phyloP scores from a whole-genome alignment of 2,888 invertebrate genomes.

The Drosophila limbata region DNA sequence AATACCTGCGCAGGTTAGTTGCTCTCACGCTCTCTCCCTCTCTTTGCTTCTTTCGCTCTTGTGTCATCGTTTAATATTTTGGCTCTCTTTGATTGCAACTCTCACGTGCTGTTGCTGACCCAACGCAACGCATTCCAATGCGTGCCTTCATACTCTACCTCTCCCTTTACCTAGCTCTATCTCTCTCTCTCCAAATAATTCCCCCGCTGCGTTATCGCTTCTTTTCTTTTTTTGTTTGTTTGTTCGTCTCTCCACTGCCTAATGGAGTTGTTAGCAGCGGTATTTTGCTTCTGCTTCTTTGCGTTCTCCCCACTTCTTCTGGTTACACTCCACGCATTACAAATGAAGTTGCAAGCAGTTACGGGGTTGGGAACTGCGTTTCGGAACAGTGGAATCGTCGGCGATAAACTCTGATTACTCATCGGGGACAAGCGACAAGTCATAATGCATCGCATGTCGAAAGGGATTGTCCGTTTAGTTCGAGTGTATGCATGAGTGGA shows the following conservation, averaged over 20 bases:
- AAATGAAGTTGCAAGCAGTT: constrained; percentile 42
- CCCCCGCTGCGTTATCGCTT: constrained; percentile 26
- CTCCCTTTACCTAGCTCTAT: constrained; percentile 1
- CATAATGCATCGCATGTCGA: constrained; percentile 24
- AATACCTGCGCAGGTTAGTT: constrained; percentile 79
- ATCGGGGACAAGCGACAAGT: constrained; percentile 32
- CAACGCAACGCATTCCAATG: constrained; percentile 65
- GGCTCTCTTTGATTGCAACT: constrained; percentile 28
- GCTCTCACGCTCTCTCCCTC: constrained; percentile 30
- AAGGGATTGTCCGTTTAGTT: constrained; percentile 40
- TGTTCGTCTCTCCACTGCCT: constrained; percentile 30
- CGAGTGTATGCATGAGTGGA: constrained; percentile 40
- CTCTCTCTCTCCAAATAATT: constrained; percentile 4
- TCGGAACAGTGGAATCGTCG: constrained; percentile 11
- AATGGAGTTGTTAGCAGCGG: constrained; percentile 65
- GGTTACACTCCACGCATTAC: constrained; percentile 65
- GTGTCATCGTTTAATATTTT: background rate
- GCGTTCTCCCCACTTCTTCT: constrained; percentile 16
- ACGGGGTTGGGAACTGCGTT: constrained; percentile 13
- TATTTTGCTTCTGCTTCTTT: constrained; percentile 19
- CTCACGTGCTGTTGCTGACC: constrained; percentile 41
- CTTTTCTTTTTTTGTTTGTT: constrained; percentile 18
- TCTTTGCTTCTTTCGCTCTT: constrained; percentile 23
- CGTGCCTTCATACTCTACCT: constrained; percentile 22
- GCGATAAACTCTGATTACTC: constrained; percentile 48